Base-by-base conservation (phyloP, 2,797 vertebrate species). In the Yasuhikotakia modesta region DNA sequence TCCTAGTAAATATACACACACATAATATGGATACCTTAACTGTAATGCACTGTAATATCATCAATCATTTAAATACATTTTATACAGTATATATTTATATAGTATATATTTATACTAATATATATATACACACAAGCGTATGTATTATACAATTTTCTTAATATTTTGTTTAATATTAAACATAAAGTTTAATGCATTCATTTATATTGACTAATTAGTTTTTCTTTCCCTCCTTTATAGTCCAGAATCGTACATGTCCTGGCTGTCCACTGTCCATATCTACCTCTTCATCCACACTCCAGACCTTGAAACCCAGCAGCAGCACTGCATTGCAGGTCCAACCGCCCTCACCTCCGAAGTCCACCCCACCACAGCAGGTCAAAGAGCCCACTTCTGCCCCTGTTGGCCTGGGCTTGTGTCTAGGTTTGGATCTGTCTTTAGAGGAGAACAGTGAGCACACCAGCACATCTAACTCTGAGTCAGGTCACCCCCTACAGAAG, bases 201-300 rank as follows among this genome's bases (percentile, higher is more conserved):
- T 52, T 21, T 67, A 17, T 53, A 10, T 12, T 21, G 21, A 7
- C n/a, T 39, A 6, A 70, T 48, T 16, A 16, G 68, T 45, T 75
- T 5, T 45, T 60, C 65, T 66, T 16, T 52, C 43, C 43, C 12
- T 70, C 61, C 27, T 69, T 0, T 82, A 14, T 79, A 90, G 92
- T 87, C 71, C 81, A 85, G 48, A 88, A 87, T 79, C 87, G 81
- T 12, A 80, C 84, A 73, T 93, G 92, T 83, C 90, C 92, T 0
- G 88, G 90, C 64, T 93, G 92, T 78, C 92, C 92, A 1, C 91
- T 88, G 81, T 91, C 90, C 58, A 78, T 85, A 3, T 81, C 76
- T 12, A 19, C 87, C 4, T 76, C 61, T 21, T 78, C 81, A 22
- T 86, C 83, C 58, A 63, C 81, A 61, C 52, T 89, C 53, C 90